Evolutionary conservation across 2,113 vertebrate genomes (phyloP), one percentile per base, ranked within the genome.

Genomic region (Megaceryle torquata): DNA sequence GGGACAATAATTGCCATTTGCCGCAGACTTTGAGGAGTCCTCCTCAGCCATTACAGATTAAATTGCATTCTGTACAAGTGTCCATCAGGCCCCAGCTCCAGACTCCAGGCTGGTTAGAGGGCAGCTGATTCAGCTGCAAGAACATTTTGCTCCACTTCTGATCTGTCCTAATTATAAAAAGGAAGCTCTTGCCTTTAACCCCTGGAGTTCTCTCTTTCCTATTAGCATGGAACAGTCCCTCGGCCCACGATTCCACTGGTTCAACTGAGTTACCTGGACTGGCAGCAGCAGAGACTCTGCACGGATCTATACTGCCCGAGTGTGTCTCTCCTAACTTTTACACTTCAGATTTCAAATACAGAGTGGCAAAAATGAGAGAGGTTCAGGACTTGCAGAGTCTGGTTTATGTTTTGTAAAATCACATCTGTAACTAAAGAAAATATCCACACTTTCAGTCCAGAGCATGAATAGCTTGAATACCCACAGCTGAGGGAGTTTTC

Each of bases 1-100:
- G 76, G 89, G 91, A 96, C 94, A 94, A 95, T 97, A 97, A 97
- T 97, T 97, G 97, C 93, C 93, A 97, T 97, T 96, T 95, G 93
- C 95, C 2, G 91, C 94, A 96, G 91, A 97, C 95, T 96, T 88
- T 77, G 82, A 92, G 93, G 95, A 95, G 96, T 95, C 93, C 94
- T 96, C 69, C 74, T 96, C 89, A 94, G 92, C 95, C 89, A 95
- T 97, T 96, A 97, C 69, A 86, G 96, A 95, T 95, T 94, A 94
- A 96, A 96, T 95, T 95, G 93, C 95, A 85, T 94, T 97, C 93
- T 53, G 90, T 67, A 76, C 93, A 91, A 94, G 93, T 97, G 96
- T 95, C 96, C 94, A 87, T 96, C 92, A 82, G 93, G 91, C 88
- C 91, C 67, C 82, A 92, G 94, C 93, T 94, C 89, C 86, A 95